Evolutionary conservation across 2,113 vertebrate species (phyloP).

Genomic region (Neolamprologus devosi): DNA sequence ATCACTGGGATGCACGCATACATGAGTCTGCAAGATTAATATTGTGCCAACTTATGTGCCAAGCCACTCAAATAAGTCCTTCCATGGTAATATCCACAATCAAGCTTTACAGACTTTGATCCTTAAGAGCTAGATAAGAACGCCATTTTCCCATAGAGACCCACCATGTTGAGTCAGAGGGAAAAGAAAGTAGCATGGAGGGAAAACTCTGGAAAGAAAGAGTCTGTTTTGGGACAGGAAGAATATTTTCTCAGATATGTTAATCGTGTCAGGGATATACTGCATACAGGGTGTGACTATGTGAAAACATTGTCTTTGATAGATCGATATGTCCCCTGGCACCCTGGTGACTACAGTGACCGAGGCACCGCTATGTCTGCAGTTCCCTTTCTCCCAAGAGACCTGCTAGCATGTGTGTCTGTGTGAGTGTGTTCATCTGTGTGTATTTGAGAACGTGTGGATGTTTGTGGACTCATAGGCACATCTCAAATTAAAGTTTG

Average conservation of each 20-base stretch:
- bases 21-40: not conserved
- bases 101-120: not conserved
- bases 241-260: not conserved
- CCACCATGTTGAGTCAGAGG: not conserved
- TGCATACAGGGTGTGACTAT: not conserved
- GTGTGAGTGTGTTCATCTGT: not conserved
- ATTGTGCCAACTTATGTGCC: not conserved
- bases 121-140: not conserved
- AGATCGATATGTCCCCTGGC: conserved; percentile 31
- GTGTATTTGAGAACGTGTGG: not conserved
- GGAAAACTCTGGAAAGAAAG: not conserved
- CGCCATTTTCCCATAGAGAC: not conserved
- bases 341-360: not conserved
- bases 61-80: not conserved
- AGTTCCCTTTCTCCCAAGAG: conserved; percentile 15
- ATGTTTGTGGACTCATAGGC: not conserved
- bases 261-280: not conserved
- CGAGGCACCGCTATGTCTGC: conserved; percentile 45
- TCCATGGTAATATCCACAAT: not conserved
- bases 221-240: not conserved
- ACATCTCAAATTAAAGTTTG: conserved; percentile 2
- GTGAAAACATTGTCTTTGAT: conserved; percentile 17
- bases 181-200: not conserved
- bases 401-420: not conserved
- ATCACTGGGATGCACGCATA: not conserved